phyloP scores from a whole-genome alignment of 2,888 invertebrate genomes.

The Phania funesta region DNA sequence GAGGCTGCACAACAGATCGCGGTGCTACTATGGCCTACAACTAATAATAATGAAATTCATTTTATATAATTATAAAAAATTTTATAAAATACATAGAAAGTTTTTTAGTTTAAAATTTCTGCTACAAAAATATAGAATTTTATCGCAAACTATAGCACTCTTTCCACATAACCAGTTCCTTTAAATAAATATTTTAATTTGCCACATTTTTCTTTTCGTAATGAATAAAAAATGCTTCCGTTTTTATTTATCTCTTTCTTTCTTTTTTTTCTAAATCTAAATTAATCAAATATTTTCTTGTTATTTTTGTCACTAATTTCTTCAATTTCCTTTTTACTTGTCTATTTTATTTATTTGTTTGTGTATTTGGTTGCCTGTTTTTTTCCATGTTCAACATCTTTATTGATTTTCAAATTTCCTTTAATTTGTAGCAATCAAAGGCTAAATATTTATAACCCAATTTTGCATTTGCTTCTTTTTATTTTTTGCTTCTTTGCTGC shows the following conservation, averaged over 20 bases:
- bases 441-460: slow-evolving; percentile 68
- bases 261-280: slow-evolving; percentile 3
- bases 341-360: slow-evolving; percentile 46
- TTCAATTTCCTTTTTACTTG: slow-evolving; percentile 61
- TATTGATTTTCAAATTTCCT: slow-evolving; percentile 68
- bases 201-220: not conserved
- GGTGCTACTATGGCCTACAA: too few species aligned
- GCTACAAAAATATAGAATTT: too few species aligned
- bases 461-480: slow-evolving; percentile 34
- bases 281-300: slow-evolving; percentile 61
- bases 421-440: slow-evolving; percentile 67
- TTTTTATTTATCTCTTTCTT: not conserved
- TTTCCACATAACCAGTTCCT: not conserved
- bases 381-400: slow-evolving; percentile 24
- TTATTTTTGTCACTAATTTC: slow-evolving; percentile 61
- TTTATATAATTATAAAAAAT: too few species aligned
- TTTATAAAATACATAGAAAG: too few species aligned
- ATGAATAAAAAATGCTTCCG: not conserved
- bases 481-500: not conserved
- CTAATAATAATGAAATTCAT: too few species aligned
- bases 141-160: too few species aligned
- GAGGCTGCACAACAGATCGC: too few species aligned
- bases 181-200: slow-evolving; percentile 1
- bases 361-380: slow-evolving; percentile 3
- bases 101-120: too few species aligned